Conservation (phyloP, 1,140 invertebrate species). For the Papilio machaon region DNA sequence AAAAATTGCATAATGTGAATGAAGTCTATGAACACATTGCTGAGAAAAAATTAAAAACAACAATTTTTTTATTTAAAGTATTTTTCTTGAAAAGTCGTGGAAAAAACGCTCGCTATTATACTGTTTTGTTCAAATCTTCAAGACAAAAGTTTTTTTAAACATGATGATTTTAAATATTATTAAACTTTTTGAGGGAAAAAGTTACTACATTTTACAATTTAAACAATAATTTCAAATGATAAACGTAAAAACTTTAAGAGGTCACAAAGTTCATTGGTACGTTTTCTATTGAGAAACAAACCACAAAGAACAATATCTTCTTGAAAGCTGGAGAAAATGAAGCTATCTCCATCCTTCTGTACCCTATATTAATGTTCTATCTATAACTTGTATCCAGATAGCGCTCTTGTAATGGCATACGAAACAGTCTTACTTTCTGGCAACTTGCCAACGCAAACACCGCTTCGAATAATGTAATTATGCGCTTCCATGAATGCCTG, state of each 20-base stretch:
- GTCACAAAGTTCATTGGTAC: no score
- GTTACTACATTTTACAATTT: not conserved
- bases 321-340: not conserved
- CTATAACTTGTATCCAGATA: constrained; percentile 2
- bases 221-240: not conserved
- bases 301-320: not conserved
- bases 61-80: not conserved
- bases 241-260: no score
- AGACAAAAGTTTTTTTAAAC: constrained; percentile 1
- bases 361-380: constrained; percentile 1
- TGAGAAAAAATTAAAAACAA: no score
- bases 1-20: no score
- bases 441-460: constrained; percentile 25
- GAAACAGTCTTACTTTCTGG: constrained; percentile 33
- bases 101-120: not conserved
- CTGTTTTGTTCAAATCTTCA: not conserved
- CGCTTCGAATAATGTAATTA: constrained; percentile 35
- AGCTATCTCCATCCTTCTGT: not conserved
- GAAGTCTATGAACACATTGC: no score
- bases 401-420: constrained; percentile 25
- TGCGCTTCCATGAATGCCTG: constrained; percentile 27
- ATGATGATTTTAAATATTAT: not conserved
- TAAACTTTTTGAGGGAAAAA: not conserved
- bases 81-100: not conserved
- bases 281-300: not conserved